Percentiles rank a stretch among this genome's conserved stretches.
These are phyloP conservation scores for Tortricodes alternella DNA, from an alignment of 2,888 invertebrate species.

Conservation along the genomic window DNA sequence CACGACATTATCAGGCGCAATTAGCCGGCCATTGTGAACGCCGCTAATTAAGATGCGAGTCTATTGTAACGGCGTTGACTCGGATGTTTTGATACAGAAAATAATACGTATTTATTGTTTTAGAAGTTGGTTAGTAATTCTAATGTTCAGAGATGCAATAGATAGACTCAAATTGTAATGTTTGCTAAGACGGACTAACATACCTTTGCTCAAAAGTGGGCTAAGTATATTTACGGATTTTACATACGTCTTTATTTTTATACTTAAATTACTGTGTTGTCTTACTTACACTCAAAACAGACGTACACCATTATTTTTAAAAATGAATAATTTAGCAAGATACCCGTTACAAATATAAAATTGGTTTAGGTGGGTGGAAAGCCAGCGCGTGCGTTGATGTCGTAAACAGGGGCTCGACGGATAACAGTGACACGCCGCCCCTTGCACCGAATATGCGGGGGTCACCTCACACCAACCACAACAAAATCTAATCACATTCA, in stretches of 20 bases:
- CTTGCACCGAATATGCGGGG: neutral
- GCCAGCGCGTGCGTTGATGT: conserved; percentile 67
- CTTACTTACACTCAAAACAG: too few relatives aligned
- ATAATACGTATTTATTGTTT: conserved; percentile 3
- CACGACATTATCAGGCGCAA: conserved; percentile 47
- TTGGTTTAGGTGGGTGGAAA: neutral
- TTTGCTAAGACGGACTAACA: too few relatives aligned
- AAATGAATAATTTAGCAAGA: too few relatives aligned
- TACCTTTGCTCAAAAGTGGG: too few relatives aligned
- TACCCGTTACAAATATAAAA: neutral
- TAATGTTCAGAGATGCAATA: too few relatives aligned
- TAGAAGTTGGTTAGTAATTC: too few relatives aligned
- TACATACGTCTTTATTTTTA: too few relatives aligned
- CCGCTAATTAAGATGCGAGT: conserved; percentile 70
- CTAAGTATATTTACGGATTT: too few relatives aligned
- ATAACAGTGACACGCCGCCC: conserved; percentile 15
- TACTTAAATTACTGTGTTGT: too few relatives aligned
- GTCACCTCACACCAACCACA: neutral
- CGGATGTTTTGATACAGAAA: conserved; percentile 6
- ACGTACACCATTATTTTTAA: too few relatives aligned
- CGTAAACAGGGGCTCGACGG: conserved; percentile 55
- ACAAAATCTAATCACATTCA: neutral
- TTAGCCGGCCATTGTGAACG: conserved; percentile 67
- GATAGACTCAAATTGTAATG: too few relatives aligned
- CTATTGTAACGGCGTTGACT: conserved; percentile 43